These are phyloP conservation scores for Nycticebus coucang DNA, from an alignment of 2,113 vertebrate species.

Conservation along the genomic window DNA sequence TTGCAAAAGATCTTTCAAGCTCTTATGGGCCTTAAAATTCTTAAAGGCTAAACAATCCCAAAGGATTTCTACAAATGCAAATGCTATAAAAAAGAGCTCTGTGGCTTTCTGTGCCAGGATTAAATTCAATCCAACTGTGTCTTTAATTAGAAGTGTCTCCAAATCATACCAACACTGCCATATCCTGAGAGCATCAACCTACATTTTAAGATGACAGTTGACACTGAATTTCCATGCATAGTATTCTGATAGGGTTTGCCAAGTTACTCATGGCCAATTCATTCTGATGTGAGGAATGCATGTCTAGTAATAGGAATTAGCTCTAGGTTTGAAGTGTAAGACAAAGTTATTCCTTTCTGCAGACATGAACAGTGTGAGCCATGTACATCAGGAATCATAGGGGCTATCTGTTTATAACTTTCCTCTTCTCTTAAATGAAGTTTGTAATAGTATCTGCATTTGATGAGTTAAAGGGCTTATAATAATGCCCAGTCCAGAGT, in stretches of 20 bases:
- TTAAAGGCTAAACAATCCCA: background rate
- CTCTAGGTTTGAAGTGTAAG: background rate
- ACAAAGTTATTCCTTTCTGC: background rate
- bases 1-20: constrained; percentile 27
- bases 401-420: background rate
- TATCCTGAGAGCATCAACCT: background rate
- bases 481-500: background rate
- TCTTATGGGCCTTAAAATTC: constrained; percentile 34
- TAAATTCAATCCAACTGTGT: background rate
- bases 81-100: background rate
- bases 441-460: background rate
- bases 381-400: background rate
- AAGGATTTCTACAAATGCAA: constrained; percentile 54
- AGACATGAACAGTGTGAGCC: background rate
- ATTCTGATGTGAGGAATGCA: background rate
- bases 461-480: background rate
- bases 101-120: background rate
- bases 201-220: background rate
- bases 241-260: background rate
- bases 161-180: background rate
- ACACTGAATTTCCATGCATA: background rate
- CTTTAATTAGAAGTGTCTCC: constrained; percentile 8
- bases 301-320: background rate
- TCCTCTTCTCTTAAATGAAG: background rate
- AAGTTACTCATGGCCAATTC: background rate